Evolutionary conservation across 2,113 vertebrate genomes (phyloP), one percentile per base, ranked within the genome.

Genomic region (Gymnocephalus cernua): DNA sequence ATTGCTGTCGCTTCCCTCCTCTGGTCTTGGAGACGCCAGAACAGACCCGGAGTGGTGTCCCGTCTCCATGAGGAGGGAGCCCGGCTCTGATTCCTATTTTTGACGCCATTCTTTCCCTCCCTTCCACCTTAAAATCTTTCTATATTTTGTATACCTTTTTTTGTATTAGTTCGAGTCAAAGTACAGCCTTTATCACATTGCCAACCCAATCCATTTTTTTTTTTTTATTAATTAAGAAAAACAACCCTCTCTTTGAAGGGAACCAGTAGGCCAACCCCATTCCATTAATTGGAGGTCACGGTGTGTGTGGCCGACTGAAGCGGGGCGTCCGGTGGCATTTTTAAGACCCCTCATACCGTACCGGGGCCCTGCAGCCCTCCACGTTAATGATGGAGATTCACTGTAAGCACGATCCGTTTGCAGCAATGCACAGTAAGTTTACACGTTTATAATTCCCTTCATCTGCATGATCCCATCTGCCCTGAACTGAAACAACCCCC

Each of bases 341-440:
- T 67, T 67, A 77, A 87, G 58, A 74, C 59, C 86, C 66, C 82
- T 80, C 27, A n/a, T 21, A 64, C 77, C 67, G 72, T 66, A 65
- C 51, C 77, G 79, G 85, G 86, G 84, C 91, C 87, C 89, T 80
- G 27, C 84, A 80, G 76, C 68, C 69, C 47, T 53, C 27, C 61
- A 67, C 68, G 32, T 87, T 87, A 90, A 92, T 91, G 93, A 99
- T 99, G 98, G 98, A 99, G 97, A 99, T 99, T 95, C 98, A 99
- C 95, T 99, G 98, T 96, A 99, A 99, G 94, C 98, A 99, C 97
- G 98, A 99, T 96, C 97, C 98, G 92, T 99, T 99, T 91, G 97
- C 98, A 89, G 98, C 98, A 76, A 99, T 99, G 98, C 98, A 99
- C 96, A 97, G 98, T 99, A 98, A 99, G 98, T 93, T 85, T 53